Evolutionary conservation across 2,113 vertebrate genomes (phyloP).

Genomic region (Sclerurus mexicanus): DNA sequence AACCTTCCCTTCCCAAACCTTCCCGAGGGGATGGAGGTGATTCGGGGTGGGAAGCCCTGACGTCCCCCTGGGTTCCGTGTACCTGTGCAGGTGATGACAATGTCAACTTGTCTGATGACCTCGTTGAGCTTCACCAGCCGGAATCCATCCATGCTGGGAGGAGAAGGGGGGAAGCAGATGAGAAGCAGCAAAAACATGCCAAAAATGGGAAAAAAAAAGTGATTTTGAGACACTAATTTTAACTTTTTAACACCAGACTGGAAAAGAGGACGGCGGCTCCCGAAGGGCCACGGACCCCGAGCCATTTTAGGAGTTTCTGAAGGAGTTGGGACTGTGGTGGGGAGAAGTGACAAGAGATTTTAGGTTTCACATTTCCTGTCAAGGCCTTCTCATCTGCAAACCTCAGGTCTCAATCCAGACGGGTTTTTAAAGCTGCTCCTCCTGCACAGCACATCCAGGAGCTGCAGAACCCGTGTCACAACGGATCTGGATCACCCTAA

Average conservation of each 20-base stretch:
- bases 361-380: neutral
- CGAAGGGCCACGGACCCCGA: accelerated
- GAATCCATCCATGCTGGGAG: slow-evolving; percentile 95
- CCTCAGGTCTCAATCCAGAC: accelerated
- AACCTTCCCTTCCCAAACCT: too few species aligned
- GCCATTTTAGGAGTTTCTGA: neutral
- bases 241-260: too few species aligned
- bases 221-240: accelerated
- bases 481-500: neutral
- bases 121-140: slow-evolving; percentile 95
- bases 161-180: neutral
- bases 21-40: accelerated
- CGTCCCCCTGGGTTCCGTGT: accelerated
- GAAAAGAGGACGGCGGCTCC: neutral
- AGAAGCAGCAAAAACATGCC: neutral
- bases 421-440: neutral
- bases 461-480: neutral
- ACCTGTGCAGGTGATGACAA: slow-evolving; percentile 99
- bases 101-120: slow-evolving; percentile 96
- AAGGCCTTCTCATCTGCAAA: neutral
- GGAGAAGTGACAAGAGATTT: neutral
- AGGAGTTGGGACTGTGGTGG: neutral
- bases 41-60: accelerated
- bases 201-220: neutral
- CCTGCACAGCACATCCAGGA: neutral